These are phyloP conservation scores for Pampus argenteus DNA, from an alignment of 2,797 vertebrate species.

Conservation along the genomic window DNA sequence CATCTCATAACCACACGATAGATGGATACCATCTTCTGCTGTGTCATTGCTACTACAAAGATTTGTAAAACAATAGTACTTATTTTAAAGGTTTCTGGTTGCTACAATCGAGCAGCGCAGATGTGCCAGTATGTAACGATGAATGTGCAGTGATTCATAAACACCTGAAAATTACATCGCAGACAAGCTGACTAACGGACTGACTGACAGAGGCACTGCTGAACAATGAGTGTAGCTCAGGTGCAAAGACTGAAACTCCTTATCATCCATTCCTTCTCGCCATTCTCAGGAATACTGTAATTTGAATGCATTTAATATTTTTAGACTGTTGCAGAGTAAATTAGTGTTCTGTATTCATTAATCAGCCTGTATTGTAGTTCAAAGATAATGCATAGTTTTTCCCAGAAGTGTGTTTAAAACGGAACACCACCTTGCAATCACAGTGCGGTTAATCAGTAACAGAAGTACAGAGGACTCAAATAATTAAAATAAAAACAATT, in stretches of 20 bases:
- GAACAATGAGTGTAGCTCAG: constrained; percentile 12
- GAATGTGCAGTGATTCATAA: constrained; percentile 62
- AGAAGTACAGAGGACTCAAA: background rate
- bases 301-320: constrained; percentile 29
- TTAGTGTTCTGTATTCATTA: constrained; percentile 18
- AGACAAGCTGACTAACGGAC: constrained; percentile 39
- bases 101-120: constrained; percentile 37
- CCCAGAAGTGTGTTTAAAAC: constrained; percentile 12
- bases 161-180: constrained; percentile 62
- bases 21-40: too few species aligned
- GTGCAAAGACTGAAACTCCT: background rate
- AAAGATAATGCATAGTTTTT: constrained; percentile 19
- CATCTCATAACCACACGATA: background rate
- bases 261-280: constrained; percentile 9
- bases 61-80: background rate
- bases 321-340: constrained; percentile 19
- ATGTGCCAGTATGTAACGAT: constrained; percentile 42
- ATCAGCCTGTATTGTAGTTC: constrained; percentile 56
- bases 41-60: background rate
- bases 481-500: background rate
- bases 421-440: constrained; percentile 36
- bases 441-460: constrained; percentile 2
- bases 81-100: constrained; percentile 6
- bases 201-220: constrained; percentile 10
- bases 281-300: constrained; percentile 24